Evolutionary conservation across 2,113 vertebrate species (phyloP).

Genomic region (Cochlearius cochlearius): DNA sequence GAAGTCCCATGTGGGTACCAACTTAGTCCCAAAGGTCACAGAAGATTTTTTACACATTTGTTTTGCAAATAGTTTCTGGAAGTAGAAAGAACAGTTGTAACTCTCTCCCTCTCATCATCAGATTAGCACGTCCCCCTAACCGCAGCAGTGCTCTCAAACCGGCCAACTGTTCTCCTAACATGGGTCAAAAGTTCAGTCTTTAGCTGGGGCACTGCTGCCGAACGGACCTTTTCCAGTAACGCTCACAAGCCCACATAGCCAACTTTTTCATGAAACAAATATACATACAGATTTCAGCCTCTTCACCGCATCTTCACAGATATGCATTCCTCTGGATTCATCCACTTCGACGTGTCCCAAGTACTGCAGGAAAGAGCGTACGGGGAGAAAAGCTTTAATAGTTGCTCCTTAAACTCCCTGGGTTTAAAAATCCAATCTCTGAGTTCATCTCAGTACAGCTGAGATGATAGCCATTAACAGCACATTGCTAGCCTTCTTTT

Average conservation of each 20-base stretch:
- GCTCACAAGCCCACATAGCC: neutral
- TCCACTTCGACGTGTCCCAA: slow-evolving; percentile 97
- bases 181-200: slow-evolving; percentile 43
- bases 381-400: neutral
- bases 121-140: slow-evolving; percentile 10
- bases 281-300: slow-evolving; percentile 96
- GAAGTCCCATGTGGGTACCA: slow-evolving; percentile 40
- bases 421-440: neutral
- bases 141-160: neutral
- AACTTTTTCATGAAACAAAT: slow-evolving; percentile 27
- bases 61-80: slow-evolving; percentile 42
- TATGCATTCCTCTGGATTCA: slow-evolving; percentile 98
- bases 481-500: neutral
- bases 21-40: slow-evolving; percentile 52
- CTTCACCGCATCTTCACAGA: slow-evolving; percentile 99
- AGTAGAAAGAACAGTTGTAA: slow-evolving; percentile 38
- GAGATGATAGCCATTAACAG: neutral
- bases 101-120: slow-evolving; percentile 28
- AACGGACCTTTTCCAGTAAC: neutral
- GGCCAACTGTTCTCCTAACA: slow-evolving; percentile 19
- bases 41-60: slow-evolving; percentile 35
- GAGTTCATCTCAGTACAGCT: neutral
- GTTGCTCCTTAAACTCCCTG: neutral
- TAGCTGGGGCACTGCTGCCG: neutral
- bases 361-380: slow-evolving; percentile 78